Evolutionary conservation across 1,140 invertebrate genomes (phyloP).

Genomic region (Orchestia grillus): DNA sequence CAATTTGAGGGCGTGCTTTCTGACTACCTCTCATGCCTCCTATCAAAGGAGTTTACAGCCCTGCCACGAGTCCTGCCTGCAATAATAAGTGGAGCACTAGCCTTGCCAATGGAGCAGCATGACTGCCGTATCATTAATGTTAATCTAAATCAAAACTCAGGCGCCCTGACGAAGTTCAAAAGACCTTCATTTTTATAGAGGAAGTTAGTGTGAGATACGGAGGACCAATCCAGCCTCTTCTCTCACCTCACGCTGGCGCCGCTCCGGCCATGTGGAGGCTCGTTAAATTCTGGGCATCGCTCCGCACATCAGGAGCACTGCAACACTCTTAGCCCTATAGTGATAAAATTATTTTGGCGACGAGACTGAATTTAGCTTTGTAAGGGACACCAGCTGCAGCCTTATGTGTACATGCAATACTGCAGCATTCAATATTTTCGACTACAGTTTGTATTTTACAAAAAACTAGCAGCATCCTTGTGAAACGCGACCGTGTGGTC

Average conservation of each 20-base stretch:
- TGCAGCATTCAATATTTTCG: no score
- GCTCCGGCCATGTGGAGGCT: background rate
- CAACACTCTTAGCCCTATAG: background rate
- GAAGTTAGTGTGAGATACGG: background rate
- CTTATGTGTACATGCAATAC: no score
- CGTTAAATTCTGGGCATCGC: background rate
- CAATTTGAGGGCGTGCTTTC: background rate
- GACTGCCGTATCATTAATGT: slow-evolving; percentile 19
- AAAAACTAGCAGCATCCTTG: no score
- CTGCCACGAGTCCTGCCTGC: background rate
- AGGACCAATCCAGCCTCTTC: background rate
- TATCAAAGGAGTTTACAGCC: background rate
- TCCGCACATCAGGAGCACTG: background rate
- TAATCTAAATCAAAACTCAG: background rate
- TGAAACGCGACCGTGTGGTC: no score
- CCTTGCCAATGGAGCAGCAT: background rate
- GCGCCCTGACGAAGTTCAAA: slow-evolving; percentile 18
- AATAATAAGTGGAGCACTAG: background rate
- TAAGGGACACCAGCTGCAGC: no score
- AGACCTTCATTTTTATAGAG: slow-evolving; percentile 29
- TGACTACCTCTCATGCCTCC: background rate
- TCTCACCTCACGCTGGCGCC: background rate
- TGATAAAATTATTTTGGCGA: no score
- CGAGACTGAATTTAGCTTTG: no score
- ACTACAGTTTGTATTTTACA: no score